phyloP scores from a whole-genome alignment of 1,140 invertebrate species.

The Pemphigus obesinymphae region DNA sequence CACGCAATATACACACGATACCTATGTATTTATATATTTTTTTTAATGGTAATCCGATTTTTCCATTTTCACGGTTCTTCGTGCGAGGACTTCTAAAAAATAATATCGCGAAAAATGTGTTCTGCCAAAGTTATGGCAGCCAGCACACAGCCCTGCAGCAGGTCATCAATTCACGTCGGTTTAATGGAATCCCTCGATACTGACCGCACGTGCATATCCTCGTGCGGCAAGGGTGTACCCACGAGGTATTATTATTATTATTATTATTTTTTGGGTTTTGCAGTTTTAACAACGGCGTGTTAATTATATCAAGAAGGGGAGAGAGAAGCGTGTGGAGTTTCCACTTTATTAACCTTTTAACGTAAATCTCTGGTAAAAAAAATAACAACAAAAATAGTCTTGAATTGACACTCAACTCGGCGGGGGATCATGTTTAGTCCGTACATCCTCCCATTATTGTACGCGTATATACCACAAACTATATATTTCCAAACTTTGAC shows the following conservation, averaged over 20 bases:
- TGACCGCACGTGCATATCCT: neutral
- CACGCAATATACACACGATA: too few species aligned
- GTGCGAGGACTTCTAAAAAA: neutral
- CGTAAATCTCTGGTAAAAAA: neutral
- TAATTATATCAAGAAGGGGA: neutral
- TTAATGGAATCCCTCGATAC: conserved; percentile 25
- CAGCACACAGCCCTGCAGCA: neutral
- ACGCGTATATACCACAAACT: neutral
- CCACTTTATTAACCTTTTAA: neutral
- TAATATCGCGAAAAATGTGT: neutral
- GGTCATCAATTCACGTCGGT: conserved; percentile 23
- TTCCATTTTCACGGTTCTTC: neutral
- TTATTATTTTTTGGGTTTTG: too few species aligned
- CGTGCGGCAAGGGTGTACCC: neutral
- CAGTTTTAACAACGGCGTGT: neutral
- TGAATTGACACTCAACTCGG: neutral
- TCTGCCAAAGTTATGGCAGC: neutral
- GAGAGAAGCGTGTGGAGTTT: neutral
- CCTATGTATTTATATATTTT: neutral
- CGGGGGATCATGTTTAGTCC: neutral
- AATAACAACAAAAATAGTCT: neutral
- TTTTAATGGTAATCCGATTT: neutral
- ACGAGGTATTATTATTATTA: neutral
- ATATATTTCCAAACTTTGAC: neutral
- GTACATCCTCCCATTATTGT: neutral